phyloP scores from a whole-genome alignment of 2,888 invertebrate genomes.

The Dynastes tityus region DNA sequence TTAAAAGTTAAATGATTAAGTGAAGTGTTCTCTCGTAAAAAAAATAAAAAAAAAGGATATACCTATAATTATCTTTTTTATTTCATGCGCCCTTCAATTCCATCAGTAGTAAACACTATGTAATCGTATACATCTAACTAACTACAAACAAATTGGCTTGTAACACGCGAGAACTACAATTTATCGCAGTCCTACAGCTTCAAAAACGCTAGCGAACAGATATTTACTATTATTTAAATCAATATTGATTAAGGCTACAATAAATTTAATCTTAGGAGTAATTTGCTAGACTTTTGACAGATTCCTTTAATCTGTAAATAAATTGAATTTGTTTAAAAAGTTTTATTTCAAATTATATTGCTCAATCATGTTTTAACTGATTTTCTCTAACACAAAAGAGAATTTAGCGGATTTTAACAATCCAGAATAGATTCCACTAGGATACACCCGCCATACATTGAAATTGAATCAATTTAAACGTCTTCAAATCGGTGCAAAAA shows the following conservation, averaged over 20 bases:
- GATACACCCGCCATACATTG: no score
- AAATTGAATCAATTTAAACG: not conserved
- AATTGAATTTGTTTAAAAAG: not conserved
- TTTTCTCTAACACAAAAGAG: not conserved
- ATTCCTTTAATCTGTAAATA: not conserved
- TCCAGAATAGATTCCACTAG: no score
- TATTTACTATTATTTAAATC: not conserved
- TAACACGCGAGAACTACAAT: constrained; percentile 8
- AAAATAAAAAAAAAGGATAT: not conserved
- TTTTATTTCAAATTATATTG: not conserved
- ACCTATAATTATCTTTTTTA: not conserved
- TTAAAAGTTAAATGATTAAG: not conserved
- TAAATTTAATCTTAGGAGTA: constrained; percentile 1
- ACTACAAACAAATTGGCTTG: constrained; percentile 1
- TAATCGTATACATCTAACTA: not conserved
- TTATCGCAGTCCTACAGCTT: not conserved
- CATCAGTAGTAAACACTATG: not conserved
- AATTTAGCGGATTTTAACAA: no score
- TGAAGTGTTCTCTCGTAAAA: not conserved
- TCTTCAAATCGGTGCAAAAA: not conserved
- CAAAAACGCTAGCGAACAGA: no score
- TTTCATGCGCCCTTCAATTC: not conserved
- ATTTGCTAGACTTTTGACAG: not conserved
- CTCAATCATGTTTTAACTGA: not conserved
- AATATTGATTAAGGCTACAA: constrained; percentile 3